Evolutionary conservation across 2,888 invertebrate genomes (phyloP), one percentile per base, ranked within the genome.

Genomic region (Philhelius pedissequus): DNA sequence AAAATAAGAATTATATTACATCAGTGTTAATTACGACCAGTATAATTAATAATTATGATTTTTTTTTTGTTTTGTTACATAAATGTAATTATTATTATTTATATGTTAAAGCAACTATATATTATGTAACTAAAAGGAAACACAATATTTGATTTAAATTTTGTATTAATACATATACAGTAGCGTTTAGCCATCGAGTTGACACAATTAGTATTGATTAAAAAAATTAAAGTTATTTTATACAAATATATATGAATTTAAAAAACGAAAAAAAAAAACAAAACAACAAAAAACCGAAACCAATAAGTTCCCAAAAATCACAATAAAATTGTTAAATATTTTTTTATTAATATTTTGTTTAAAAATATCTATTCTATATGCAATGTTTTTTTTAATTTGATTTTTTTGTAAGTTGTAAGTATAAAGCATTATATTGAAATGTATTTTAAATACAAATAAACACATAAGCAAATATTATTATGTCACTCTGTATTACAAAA

Each of bases 391-490:
- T 58, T 43, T 45, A 18, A 13, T 45, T 25, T 45, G 62, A 5
- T 60, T 78, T 52, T 82, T 73, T 25, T 45, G 38, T 82, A 48
- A 54, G 38, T 56, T 78, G n/a, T n/a, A 56, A 81, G 40, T 27
- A 68, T 45, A 62, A 73, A 79, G 68, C 62, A 79, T 30, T 74
- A 79, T 86, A 75, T 75, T 66, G n/a, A 50, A 79, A 86, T 83
- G 86, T 86, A 83, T 86, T 86, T 15, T 40, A 80, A 86, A 86
- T 86, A 52, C 86, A 86, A 75, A 69, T 73, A 86, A 86, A 45
- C 84, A 58, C 15, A 80, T 62, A 70, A 62, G 58, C 56, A 40
- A 64, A 32, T 66, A 76, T 70, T 86, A 80, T 50, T 69, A 86
- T 82, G 58, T 78, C 58, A 83, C 74, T 75, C 82, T 69, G 66